Conservation (phyloP, 2,888 invertebrate genomes). For the Tuta absoluta region DNA sequence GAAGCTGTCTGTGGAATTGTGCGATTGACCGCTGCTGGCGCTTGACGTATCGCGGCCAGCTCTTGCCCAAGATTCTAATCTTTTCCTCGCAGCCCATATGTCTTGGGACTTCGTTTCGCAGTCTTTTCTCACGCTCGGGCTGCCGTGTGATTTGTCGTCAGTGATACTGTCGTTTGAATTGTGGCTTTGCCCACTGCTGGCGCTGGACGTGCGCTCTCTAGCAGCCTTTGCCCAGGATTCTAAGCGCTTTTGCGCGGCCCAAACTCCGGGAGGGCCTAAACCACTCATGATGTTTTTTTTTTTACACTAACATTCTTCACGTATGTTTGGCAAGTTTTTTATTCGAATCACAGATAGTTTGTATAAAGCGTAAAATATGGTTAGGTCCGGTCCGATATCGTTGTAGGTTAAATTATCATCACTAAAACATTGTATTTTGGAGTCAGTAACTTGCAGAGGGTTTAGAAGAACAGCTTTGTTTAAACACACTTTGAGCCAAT, state of each 20-base stretch:
- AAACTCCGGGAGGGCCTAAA: conserved; percentile 87
- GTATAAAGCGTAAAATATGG: not conserved
- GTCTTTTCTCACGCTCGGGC: conserved; percentile 59
- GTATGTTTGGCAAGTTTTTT: not conserved
- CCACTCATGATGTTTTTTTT: conserved; percentile 79
- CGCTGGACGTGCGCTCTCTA: conserved; percentile 83
- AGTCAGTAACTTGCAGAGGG: conserved; percentile 5
- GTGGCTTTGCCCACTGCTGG: conserved; percentile 80
- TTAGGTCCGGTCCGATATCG: conserved; percentile 31
- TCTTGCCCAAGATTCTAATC: conserved; percentile 88
- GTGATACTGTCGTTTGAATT: conserved; percentile 79
- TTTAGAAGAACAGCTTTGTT: not conserved
- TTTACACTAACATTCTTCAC: conserved; percentile 10
- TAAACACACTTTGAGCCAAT: not conserved
- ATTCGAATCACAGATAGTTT: not conserved
- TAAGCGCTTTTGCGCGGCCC: conserved; percentile 88
- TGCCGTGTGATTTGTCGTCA: conserved; percentile 73
- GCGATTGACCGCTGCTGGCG: conserved; percentile 79
- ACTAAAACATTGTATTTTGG: not conserved
- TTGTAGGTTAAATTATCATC: conserved; percentile 26
- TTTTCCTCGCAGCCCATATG: conserved; percentile 88
- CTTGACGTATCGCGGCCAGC: conserved; percentile 85
- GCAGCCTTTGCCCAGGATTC: conserved; percentile 90
- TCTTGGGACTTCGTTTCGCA: conserved; percentile 4
- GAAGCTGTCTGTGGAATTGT: conserved; percentile 78